Conservation (phyloP, 2,888 invertebrate genomes). For the Polydrusus cervinus region DNA sequence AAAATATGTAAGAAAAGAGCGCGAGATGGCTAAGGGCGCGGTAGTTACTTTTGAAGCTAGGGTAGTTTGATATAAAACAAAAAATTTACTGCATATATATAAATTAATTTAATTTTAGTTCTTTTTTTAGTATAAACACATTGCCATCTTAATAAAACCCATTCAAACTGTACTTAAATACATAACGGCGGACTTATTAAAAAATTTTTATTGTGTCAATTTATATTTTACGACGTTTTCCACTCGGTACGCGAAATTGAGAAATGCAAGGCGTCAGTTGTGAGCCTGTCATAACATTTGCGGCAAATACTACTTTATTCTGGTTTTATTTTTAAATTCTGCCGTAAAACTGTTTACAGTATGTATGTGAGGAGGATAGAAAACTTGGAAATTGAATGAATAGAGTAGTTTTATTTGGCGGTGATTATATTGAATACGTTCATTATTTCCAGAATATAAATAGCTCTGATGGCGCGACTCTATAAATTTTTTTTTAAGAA, state of each 20-base stretch:
- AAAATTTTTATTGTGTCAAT: conserved; percentile 31
- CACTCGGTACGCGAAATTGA: conserved; percentile 28
- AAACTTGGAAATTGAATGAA: conserved; percentile 5
- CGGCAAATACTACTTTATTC: conserved; percentile 24
- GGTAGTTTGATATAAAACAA: no score
- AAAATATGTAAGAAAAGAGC: no score
- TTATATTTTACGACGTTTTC: conserved; percentile 33
- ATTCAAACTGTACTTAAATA: not conserved
- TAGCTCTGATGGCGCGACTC: no score
- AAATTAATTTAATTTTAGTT: no score
- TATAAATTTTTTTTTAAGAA: no score
- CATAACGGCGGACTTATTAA: not conserved
- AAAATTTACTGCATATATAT: no score
- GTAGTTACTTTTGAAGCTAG: no score
- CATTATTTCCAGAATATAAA: not conserved
- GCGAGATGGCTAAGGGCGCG: no score
- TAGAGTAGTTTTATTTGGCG: not conserved
- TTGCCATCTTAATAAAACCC: no score
- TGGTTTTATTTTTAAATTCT: conserved; percentile 25
- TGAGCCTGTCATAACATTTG: conserved; percentile 23
- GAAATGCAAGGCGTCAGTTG: conserved; percentile 30
- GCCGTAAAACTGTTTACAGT: conserved; percentile 9
- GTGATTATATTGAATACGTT: conserved; percentile 9
- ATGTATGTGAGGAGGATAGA: conserved; percentile 20
- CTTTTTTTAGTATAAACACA: no score